A percentile compares a stretch with the other conserved stretches of the same genome.
Evolutionary conservation across 2,888 invertebrate species (phyloP).

Genomic region (Ophonus ardosiacus): DNA sequence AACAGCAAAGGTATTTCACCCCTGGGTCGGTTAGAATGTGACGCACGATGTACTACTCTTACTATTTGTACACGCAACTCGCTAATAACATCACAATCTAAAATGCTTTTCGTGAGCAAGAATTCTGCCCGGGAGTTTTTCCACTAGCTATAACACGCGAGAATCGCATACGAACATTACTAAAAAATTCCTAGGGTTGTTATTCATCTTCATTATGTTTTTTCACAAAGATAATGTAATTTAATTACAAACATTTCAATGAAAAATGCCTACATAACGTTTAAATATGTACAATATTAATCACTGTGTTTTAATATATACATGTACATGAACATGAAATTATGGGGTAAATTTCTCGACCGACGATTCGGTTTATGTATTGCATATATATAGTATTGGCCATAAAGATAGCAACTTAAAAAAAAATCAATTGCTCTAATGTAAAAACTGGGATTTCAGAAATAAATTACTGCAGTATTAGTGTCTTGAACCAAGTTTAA

Average conservation of each 20-base stretch:
- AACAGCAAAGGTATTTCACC: slow-evolving; percentile 34
- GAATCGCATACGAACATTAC: slow-evolving; percentile 29
- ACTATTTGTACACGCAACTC: slow-evolving; percentile 37
- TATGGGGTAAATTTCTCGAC: too few species aligned
- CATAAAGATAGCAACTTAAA: too few species aligned
- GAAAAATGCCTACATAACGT: background rate
- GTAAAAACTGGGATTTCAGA: too few species aligned
- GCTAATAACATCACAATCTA: slow-evolving; percentile 44
- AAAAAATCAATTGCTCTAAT: too few species aligned
- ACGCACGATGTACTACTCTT: slow-evolving; percentile 22
- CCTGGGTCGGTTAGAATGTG: slow-evolving; percentile 32
- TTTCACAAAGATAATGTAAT: slow-evolving; percentile 14
- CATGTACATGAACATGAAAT: too few species aligned
- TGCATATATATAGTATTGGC: too few species aligned
- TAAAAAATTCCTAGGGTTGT: slow-evolving; percentile 20
- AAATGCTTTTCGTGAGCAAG: slow-evolving; percentile 39
- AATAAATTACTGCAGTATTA: too few species aligned
- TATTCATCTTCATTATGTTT: slow-evolving; percentile 34
- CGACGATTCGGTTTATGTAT: too few species aligned
- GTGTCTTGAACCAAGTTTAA: too few species aligned
- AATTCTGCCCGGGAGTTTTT: background rate
- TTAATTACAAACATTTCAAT: background rate
- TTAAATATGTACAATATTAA: background rate
- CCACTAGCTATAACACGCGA: slow-evolving; percentile 15
- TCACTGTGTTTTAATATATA: too few species aligned